Conservation (phyloP, 35 echinoderm and acorn worm species). For the Eucidaris tribuloides region DNA sequence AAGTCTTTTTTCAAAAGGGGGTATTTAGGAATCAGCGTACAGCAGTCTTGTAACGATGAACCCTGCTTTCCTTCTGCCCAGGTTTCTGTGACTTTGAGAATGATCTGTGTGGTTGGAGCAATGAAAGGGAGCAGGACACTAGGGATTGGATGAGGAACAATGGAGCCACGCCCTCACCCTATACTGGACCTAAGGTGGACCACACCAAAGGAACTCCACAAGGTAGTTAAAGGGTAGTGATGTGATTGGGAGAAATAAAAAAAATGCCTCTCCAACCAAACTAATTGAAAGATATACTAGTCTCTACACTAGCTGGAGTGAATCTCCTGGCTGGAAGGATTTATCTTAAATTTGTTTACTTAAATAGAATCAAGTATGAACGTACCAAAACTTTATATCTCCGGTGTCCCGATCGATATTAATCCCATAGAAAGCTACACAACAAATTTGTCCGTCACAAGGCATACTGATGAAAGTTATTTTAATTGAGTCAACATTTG, state of each 20-base stretch:
- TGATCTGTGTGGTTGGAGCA: conserved; percentile 60
- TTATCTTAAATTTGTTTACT: too few species aligned
- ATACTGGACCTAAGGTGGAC: conserved; percentile 61
- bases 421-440: too few species aligned
- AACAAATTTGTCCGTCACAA: too few species aligned
- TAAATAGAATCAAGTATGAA: too few species aligned
- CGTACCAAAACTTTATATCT: not conserved
- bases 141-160: conserved; percentile 42
- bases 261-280: not conserved
- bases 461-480: too few species aligned
- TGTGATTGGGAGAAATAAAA: not conserved
- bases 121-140: conserved; percentile 40
- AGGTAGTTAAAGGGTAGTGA: too few species aligned
- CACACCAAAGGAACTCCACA: conserved; percentile 50
- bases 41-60: not conserved
- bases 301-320: not conserved
- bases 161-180: not conserved
- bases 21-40: too few species aligned
- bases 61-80: not conserved
- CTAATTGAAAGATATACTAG: not conserved
- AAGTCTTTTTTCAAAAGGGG: too few species aligned
- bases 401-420: not conserved
- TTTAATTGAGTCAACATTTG: too few species aligned
- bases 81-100: conserved; percentile 78
- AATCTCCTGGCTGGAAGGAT: not conserved